Base-by-base conservation (phyloP, 2,888 invertebrate genomes). In the Acleris literana region DNA sequence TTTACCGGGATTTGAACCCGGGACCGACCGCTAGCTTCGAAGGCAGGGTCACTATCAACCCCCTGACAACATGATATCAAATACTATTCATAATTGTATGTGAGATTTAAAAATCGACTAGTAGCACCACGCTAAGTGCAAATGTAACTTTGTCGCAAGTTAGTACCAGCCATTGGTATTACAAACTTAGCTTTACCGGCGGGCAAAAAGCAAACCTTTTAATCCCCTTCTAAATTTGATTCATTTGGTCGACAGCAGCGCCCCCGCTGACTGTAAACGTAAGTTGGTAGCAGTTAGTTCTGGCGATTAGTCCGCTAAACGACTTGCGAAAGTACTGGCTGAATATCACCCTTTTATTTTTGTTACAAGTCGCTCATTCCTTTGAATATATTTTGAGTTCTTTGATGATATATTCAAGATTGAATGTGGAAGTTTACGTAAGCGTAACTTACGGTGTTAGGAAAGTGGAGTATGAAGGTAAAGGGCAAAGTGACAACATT, bases 231-330 rank as follows among this genome's bases (percentile, higher is more conserved):
- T n/a, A 4, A 39, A 9, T 20, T 11, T 39, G n/a, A 0, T 51
- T 5, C n/a, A 17, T 18, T 22, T 20, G 17, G 3, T 39, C 20
- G 49, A n/a, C 16, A 20, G n/a, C 20, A 16, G 49, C 51, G 39
- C 49, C 49, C 56, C 5, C 22, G n/a, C 16, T 11, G 51, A 17
- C 22, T 16, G 60, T 9, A 53, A 6, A 6, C 33, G 44, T 53
- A 61, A 53, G 13, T 43, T 61, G 39, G 60, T 16, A 18, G 60
- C 25, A 52, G 60, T 61, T 61, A 61, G 60, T 61, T n/a, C 44
- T 51, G 52, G 51, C 25, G 6, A 29, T 61, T 61, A 61, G 44
- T 44, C 25, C 4, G 44, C 7, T n/a, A 61, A 61, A 61, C 60
- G 52, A 52, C 16, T 22, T 20, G 60, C 22, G 5, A 61, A 61